Conservation (phyloP, 2,888 invertebrate species). For the Monoplex corrugatus region DNA sequence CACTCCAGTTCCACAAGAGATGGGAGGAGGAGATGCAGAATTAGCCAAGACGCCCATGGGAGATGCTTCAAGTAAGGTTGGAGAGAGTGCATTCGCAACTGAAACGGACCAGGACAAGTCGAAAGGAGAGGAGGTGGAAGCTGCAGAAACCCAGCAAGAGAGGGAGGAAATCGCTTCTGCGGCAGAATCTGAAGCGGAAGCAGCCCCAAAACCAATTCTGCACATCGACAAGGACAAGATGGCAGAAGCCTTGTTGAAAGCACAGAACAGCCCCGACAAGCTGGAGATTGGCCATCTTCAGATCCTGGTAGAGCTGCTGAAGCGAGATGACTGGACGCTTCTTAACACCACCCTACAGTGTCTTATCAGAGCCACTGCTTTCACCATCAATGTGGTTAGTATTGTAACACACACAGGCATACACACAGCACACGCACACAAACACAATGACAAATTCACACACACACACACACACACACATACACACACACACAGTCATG, state of each 20-base stretch:
- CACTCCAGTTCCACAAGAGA: not conserved
- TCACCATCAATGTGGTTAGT: conserved; percentile 83
- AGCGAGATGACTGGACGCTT: conserved; percentile 82
- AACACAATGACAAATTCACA: too few species aligned
- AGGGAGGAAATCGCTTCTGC: not conserved
- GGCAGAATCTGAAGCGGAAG: not conserved
- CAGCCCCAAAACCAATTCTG: not conserved
- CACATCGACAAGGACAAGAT: conserved; percentile 61
- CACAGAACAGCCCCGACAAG: conserved; percentile 65
- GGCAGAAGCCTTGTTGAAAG: conserved; percentile 63
- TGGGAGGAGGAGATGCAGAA: conserved; percentile 22
- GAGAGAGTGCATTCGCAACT: not conserved
- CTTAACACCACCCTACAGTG: conserved; percentile 83
- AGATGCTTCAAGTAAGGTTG: not conserved
- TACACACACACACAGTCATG: not conserved
- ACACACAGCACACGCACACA: not conserved
- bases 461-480: not conserved
- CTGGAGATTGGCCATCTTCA: conserved; percentile 65
- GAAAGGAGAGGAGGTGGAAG: not conserved
- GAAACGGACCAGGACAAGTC: not conserved
- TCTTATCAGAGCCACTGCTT: conserved; percentile 83
- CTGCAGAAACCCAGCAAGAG: not conserved
- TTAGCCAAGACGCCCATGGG: not conserved
- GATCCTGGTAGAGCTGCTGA: conserved; percentile 79
- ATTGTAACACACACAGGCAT: not conserved